Percentiles rank a stretch among this genome's conserved stretches.
phyloP scores from a whole-genome alignment of 2,797 vertebrate species.

The Brachyalestes nurse region DNA sequence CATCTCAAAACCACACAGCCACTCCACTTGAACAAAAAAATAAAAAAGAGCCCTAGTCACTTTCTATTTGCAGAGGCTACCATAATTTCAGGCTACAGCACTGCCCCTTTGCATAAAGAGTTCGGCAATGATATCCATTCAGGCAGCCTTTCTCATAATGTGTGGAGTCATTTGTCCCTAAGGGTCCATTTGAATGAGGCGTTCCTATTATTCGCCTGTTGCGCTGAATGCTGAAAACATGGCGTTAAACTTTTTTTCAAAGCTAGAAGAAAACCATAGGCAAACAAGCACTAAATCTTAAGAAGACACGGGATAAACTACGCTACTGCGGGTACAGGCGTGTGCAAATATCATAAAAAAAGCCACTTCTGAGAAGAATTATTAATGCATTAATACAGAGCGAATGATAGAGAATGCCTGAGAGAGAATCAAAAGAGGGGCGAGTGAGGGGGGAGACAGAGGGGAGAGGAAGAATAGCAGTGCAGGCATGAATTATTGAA shows the following conservation, averaged over 20 bases:
- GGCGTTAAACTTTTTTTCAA: conserved; percentile 11
- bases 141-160: conserved; percentile 60
- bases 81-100: conserved; percentile 62
- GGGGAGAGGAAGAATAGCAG: conserved; percentile 44
- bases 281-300: conserved; percentile 19
- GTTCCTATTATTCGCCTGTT: conserved; percentile 16
- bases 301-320: conserved; percentile 30
- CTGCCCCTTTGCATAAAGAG: conserved; percentile 66
- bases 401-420: conserved; percentile 50
- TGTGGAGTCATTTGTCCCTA: conserved; percentile 61
- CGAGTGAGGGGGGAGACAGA: not conserved
- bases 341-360: conserved; percentile 30
- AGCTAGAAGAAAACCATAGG: not conserved
- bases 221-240: conserved; percentile 12
- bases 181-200: conserved; percentile 38
- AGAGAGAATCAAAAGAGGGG: not conserved
- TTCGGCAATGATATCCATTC: conserved; percentile 62
- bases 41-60: conserved; percentile 20
- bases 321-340: not conserved
- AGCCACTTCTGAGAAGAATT: conserved; percentile 56
- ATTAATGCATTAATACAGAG: conserved; percentile 58
- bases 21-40: conserved; percentile 34
- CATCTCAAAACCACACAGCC: conserved; percentile 35
- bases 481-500: conserved; percentile 54
- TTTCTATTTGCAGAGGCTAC: conserved; percentile 13